phyloP scores from a whole-genome alignment of 2,888 invertebrate genomes.

The Dusona sp. region DNA sequence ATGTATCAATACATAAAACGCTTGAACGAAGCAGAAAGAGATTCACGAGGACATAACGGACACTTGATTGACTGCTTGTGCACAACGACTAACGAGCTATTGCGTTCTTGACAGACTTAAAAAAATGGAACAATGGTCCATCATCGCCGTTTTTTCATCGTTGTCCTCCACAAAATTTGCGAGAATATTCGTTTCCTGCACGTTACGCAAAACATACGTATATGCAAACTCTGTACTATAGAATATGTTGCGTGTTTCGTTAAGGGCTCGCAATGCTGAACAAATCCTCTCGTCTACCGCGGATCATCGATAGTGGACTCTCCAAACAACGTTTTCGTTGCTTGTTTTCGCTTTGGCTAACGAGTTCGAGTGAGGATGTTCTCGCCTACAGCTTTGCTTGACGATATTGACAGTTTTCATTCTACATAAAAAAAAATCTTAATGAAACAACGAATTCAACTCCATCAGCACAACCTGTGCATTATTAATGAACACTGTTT shows the following conservation, averaged over 20 bases:
- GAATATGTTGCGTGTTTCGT: slow-evolving; percentile 48
- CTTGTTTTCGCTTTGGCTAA: slow-evolving; percentile 59
- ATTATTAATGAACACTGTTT: not conserved
- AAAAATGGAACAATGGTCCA: slow-evolving; percentile 66
- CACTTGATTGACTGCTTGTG: slow-evolving; percentile 65
- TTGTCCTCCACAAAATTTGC: slow-evolving; percentile 14
- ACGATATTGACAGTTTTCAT: slow-evolving; percentile 44
- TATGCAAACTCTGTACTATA: not conserved
- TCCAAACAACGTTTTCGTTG: slow-evolving; percentile 41
- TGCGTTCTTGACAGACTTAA: slow-evolving; percentile 63
- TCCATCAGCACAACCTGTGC: not conserved
- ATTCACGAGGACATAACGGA: slow-evolving; percentile 46
- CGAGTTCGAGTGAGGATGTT: slow-evolving; percentile 39
- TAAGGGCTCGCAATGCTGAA: slow-evolving; percentile 44
- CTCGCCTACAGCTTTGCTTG: slow-evolving; percentile 4
- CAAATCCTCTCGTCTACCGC: slow-evolving; percentile 56
- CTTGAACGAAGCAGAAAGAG: slow-evolving; percentile 41
- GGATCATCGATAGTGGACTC: slow-evolving; percentile 48
- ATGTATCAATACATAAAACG: slow-evolving; percentile 8
- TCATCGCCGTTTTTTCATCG: slow-evolving; percentile 47
- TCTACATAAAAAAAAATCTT: not conserved
- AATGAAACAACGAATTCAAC: not conserved
- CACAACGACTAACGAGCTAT: slow-evolving; percentile 67
- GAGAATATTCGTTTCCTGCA: slow-evolving; percentile 26
- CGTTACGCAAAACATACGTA: slow-evolving; percentile 29